These are phyloP conservation scores for Fulmarus glacialis DNA, from an alignment of 2,113 vertebrate genomes.

Conservation along the genomic window DNA sequence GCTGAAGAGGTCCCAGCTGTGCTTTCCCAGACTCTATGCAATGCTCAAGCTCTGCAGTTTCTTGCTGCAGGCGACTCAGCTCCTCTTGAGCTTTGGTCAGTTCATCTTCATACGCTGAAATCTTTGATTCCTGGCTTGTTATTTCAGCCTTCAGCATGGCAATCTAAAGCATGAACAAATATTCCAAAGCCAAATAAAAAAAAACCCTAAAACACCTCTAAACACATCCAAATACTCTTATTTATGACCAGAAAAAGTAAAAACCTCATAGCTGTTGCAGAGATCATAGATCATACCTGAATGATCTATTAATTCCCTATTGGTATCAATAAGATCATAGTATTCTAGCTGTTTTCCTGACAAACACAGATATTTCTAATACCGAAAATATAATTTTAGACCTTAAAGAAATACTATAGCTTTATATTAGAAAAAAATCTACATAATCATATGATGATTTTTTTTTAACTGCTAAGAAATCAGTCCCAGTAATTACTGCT, in stretches of 20 bases:
- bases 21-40: conserved; percentile 88
- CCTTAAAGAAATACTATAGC: neutral
- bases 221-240: neutral
- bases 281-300: neutral
- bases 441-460: neutral
- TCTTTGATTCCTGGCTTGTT: conserved; percentile 89
- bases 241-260: neutral
- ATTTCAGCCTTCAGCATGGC: conserved; percentile 88
- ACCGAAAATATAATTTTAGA: neutral
- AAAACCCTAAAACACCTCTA: neutral
- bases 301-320: neutral
- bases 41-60: conserved; percentile 88
- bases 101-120: conserved; percentile 90
- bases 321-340: neutral
- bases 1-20: conserved; percentile 89
- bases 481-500: neutral
- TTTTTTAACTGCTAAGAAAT: neutral
- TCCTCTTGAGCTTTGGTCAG: conserved; percentile 89
- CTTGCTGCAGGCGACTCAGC: conserved; percentile 89
- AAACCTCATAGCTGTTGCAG: neutral
- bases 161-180: conserved; percentile 76
- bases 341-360: neutral
- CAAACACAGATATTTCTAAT: neutral
- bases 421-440: neutral
- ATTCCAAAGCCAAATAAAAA: neutral